These are phyloP conservation scores for Nansenia antarctica DNA, from an alignment of 2,113 vertebrate species.

Conservation along the genomic window DNA sequence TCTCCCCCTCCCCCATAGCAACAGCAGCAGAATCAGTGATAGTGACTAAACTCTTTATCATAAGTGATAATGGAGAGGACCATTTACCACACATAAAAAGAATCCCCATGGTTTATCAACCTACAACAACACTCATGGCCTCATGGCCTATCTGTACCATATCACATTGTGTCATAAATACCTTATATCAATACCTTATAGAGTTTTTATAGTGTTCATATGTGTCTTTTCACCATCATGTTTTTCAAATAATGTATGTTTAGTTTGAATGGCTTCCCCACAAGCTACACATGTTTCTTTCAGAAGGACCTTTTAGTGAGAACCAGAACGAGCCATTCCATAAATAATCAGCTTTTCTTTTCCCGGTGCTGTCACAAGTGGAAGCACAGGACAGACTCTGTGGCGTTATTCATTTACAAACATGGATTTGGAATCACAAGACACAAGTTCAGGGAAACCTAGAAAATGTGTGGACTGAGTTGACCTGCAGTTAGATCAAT, in stretches of 20 bases:
- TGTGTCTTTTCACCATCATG: too few species aligned
- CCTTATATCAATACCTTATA: too few species aligned
- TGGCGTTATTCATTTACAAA: background rate
- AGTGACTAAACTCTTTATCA: conserved; percentile 1
- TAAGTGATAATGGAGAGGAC: conserved; percentile 31
- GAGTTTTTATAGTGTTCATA: too few species aligned
- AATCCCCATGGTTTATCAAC: background rate
- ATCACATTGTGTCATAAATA: background rate
- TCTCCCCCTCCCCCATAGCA: conserved; percentile 29
- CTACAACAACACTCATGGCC: conserved; percentile 1
- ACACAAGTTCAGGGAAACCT: background rate
- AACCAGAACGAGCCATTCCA: background rate
- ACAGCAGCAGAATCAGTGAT: background rate
- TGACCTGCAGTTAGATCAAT: background rate
- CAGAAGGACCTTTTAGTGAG: background rate
- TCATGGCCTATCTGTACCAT: background rate
- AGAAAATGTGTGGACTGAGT: background rate
- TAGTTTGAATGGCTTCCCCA: too few species aligned
- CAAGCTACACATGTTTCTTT: background rate
- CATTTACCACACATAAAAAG: conserved; percentile 7
- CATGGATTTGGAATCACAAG: too few species aligned
- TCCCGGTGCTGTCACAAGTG: background rate
- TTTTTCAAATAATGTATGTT: too few species aligned
- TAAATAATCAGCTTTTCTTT: background rate
- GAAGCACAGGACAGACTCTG: background rate